A percentile compares a stretch with the other conserved stretches of the same genome.
phyloP scores from a whole-genome alignment of 2,797 vertebrate genomes.

The Pelochelys cantorii region DNA sequence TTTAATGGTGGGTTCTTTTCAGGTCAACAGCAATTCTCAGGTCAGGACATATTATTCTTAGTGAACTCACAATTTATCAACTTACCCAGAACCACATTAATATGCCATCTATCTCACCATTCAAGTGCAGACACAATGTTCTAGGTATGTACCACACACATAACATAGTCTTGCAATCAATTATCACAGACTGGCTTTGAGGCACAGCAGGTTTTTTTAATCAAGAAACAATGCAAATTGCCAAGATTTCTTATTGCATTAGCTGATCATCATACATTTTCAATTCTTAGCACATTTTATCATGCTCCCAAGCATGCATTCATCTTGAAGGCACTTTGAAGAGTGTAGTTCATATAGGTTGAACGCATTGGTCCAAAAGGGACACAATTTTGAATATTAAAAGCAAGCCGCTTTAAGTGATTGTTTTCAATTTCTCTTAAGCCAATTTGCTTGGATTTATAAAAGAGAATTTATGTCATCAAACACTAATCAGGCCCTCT shows the following conservation, averaged over 20 bases:
- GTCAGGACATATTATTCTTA: too few species aligned
- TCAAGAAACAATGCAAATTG: not conserved
- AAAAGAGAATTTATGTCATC: too few species aligned
- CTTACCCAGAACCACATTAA: too few species aligned
- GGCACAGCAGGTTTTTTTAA: not conserved
- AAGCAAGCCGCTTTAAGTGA: not conserved
- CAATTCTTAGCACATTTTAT: not conserved
- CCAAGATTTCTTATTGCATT: not conserved
- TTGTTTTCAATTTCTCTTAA: not conserved
- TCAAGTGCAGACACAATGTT: too few species aligned
- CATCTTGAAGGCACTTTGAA: not conserved
- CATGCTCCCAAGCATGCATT: not conserved
- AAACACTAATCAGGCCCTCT: too few species aligned
- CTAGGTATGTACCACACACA: too few species aligned
- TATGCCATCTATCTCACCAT: too few species aligned
- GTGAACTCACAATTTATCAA: too few species aligned
- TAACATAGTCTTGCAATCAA: not conserved
- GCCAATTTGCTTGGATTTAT: too few species aligned
- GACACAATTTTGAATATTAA: not conserved
- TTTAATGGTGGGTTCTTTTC: too few species aligned
- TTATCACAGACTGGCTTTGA: not conserved
- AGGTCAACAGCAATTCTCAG: too few species aligned
- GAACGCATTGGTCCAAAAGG: not conserved
- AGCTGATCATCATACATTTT: not conserved
- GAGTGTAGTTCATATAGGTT: not conserved